phyloP scores from a whole-genome alignment of 2,797 vertebrate genomes.

The Amazona finschi region DNA sequence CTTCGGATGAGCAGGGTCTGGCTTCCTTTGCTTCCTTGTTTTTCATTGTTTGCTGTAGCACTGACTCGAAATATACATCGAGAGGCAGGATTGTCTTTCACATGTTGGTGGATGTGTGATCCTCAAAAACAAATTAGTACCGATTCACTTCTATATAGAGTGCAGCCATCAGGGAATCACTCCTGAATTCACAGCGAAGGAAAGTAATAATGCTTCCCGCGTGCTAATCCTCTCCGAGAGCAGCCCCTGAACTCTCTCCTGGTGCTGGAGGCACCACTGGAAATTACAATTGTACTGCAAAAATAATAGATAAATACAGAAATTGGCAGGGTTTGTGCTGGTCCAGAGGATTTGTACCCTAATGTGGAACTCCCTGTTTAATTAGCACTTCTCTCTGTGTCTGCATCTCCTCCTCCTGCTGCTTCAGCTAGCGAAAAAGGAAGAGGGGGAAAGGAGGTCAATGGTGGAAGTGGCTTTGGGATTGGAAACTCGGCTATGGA shows the following conservation, averaged over 20 bases:
- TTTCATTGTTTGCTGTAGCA: conserved; percentile 44
- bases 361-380: conserved; percentile 67
- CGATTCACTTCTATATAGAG: conserved; percentile 65
- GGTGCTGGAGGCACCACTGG: conserved; percentile 58
- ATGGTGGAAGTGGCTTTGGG: conserved; percentile 22
- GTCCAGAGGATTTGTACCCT: conserved; percentile 64
- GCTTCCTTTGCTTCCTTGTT: conserved; percentile 45
- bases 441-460: background rate
- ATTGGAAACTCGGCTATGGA: background rate
- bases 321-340: conserved; percentile 58
- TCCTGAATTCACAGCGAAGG: conserved; percentile 54
- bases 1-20: conserved; percentile 5
- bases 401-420: conserved; percentile 11
- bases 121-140: conserved; percentile 69
- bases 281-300: conserved; percentile 57
- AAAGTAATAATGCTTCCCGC: conserved; percentile 65
- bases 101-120: conserved; percentile 64
- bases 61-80: conserved; percentile 46
- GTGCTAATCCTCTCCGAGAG: conserved; percentile 56
- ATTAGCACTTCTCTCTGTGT: conserved; percentile 54
- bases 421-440: background rate
- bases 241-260: conserved; percentile 59
- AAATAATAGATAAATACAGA: conserved; percentile 63
- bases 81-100: conserved; percentile 66
- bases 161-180: conserved; percentile 63